These are phyloP conservation scores for Ascaphus truei DNA, from an alignment of 2,113 vertebrate species.

Conservation along the genomic window DNA sequence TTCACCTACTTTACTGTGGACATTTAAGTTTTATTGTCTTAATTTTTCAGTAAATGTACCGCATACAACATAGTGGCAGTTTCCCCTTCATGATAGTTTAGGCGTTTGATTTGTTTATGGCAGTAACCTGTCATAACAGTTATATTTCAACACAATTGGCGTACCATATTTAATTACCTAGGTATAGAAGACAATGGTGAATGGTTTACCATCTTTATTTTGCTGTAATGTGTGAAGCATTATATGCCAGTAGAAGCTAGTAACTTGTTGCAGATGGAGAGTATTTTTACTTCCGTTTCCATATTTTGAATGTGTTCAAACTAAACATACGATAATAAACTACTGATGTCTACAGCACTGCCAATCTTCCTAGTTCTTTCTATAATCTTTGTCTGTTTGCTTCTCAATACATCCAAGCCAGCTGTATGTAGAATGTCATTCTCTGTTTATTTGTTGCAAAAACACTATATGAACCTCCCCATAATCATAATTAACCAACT, in stretches of 20 bases:
- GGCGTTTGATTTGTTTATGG: conserved; percentile 55
- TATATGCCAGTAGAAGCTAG: conserved; percentile 80
- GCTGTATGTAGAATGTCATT: no score
- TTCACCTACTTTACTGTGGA: conserved; percentile 69
- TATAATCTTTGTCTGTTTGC: no score
- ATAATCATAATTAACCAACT: no score
- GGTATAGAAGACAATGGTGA: conserved; percentile 73
- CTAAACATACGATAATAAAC: conserved; percentile 98
- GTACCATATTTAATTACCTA: conserved; percentile 74
- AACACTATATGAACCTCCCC: no score
- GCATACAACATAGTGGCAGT: conserved; percentile 61
- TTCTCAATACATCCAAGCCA: no score
- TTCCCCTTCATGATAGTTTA: conserved; percentile 62
- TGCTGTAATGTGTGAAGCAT: conserved; percentile 83
- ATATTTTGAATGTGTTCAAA: conserved; percentile 93
- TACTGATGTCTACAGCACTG: conserved; percentile 95
- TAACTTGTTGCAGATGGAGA: conserved; percentile 82
- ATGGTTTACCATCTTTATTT: conserved; percentile 77
- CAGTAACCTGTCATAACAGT: conserved; percentile 71
- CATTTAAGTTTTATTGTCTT: conserved; percentile 49
- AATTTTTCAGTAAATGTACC: conserved; percentile 51
- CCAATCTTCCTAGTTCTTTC: conserved; percentile 66
- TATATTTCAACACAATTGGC: conserved; percentile 63
- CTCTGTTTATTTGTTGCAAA: no score
- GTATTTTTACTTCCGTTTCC: conserved; percentile 70